phyloP scores from a whole-genome alignment of 2,888 invertebrate species.

The Exocentrus adspersus region DNA sequence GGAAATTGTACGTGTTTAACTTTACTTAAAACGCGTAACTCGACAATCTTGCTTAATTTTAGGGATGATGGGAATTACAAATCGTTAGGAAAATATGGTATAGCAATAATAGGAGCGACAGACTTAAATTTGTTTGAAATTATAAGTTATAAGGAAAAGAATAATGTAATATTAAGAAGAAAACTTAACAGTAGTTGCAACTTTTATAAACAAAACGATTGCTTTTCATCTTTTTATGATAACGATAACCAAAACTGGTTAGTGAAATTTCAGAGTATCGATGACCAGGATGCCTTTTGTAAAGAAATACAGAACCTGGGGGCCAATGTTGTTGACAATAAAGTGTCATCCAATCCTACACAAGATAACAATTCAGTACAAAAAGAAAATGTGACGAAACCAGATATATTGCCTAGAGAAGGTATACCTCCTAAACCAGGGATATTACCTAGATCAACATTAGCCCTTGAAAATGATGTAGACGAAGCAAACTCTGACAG shows the following conservation, averaged over 20 bases:
- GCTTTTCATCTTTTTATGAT: constrained; percentile 55
- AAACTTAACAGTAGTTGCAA: constrained; percentile 47
- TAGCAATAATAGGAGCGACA: constrained; percentile 62
- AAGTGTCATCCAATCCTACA: constrained; percentile 12
- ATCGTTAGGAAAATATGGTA: constrained; percentile 61
- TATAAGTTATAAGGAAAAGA: constrained; percentile 59
- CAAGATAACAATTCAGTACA: not conserved
- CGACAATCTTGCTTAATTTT: constrained; percentile 30
- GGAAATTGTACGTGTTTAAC: constrained; percentile 50
- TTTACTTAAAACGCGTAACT: not conserved
- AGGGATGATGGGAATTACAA: constrained; percentile 56
- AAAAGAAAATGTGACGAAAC: not conserved
- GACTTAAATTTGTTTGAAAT: constrained; percentile 53
- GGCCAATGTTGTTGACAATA: constrained; percentile 36
- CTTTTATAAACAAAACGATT: constrained; percentile 50
- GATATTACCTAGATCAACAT: constrained; percentile 29
- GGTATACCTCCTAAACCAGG: constrained; percentile 17
- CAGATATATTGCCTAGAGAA: constrained; percentile 1
- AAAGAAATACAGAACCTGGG: constrained; percentile 42
- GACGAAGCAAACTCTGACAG: constrained; percentile 41
- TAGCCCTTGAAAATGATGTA: constrained; percentile 3
- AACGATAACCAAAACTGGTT: constrained; percentile 54
- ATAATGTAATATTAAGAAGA: constrained; percentile 54
- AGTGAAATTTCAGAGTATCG: constrained; percentile 51
- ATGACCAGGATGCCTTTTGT: constrained; percentile 50